Evolutionary conservation across 1,140 invertebrate genomes (phyloP).

Genomic region (Drosophila sp.): DNA sequence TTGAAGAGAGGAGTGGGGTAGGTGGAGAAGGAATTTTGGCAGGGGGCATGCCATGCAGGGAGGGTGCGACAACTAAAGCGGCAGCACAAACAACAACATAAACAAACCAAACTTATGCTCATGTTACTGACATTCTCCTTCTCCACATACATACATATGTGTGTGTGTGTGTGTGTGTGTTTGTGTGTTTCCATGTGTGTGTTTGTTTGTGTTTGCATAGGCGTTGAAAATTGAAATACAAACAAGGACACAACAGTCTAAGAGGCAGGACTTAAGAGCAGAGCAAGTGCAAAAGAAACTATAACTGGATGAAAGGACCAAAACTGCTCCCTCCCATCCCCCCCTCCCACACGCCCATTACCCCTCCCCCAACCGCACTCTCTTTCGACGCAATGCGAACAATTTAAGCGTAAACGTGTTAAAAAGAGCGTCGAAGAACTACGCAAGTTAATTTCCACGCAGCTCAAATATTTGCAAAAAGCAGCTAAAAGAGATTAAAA

Average conservation of each 20-base stretch:
- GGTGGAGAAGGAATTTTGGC: neutral
- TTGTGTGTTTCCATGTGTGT: conserved; percentile 23
- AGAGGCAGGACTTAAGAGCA: conserved; percentile 2
- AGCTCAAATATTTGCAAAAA: conserved; percentile 68
- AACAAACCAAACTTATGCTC: conserved; percentile 61
- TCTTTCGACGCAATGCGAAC: conserved; percentile 54
- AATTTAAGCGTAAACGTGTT: conserved; percentile 72
- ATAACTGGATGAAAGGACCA: conserved; percentile 23
- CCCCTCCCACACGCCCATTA: neutral
- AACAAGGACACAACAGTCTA: conserved; percentile 56
- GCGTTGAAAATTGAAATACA: conserved; percentile 76
- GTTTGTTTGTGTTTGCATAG: conserved; percentile 58
- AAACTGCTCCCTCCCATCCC: conserved; percentile 31
- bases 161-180: conserved; percentile 28
- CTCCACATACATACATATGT: neutral
- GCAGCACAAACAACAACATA: conserved; percentile 48
- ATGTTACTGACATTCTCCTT: conserved; percentile 44
- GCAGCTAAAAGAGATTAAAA: conserved; percentile 51
- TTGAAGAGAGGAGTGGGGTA: neutral
- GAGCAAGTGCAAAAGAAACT: neutral
- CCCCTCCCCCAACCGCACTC: neutral
- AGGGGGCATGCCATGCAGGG: neutral
- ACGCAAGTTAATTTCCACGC: conserved; percentile 74
- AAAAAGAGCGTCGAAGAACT: conserved; percentile 59
- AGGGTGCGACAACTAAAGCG: conserved; percentile 10